These are phyloP conservation scores for Tipula unca DNA, from an alignment of 2,888 invertebrate genomes.

Conservation along the genomic window DNA sequence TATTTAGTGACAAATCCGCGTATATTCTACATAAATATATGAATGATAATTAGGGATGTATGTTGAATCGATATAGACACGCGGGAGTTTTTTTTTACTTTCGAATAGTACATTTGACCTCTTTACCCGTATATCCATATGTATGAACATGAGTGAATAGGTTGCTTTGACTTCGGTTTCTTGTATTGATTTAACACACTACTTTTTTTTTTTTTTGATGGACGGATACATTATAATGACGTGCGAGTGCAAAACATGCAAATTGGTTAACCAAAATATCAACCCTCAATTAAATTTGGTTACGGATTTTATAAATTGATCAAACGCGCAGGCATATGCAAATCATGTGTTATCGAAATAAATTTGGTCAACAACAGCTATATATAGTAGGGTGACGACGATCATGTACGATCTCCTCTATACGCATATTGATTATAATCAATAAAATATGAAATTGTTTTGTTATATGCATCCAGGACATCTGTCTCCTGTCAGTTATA, in stretches of 20 bases:
- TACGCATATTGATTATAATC: background rate
- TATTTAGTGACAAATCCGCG: background rate
- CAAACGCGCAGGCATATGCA: background rate
- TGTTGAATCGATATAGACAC: background rate
- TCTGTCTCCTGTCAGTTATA: slow-evolving; percentile 14
- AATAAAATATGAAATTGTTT: background rate
- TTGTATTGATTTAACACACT: background rate
- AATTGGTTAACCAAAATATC: background rate
- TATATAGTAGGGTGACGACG: background rate
- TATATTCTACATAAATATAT: background rate
- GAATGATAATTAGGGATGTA: background rate
- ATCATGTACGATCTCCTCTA: background rate
- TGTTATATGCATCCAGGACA: background rate
- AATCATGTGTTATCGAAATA: background rate
- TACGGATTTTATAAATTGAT: too few relatives aligned
- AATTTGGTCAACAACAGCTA: background rate
- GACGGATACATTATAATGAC: too few relatives aligned
- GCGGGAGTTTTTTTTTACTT: background rate
- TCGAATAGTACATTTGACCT: background rate
- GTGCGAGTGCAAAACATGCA: background rate
- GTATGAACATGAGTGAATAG: background rate
- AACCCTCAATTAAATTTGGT: background rate
- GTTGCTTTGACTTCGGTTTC: background rate
- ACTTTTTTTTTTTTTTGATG: background rate
- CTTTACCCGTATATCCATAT: background rate